These are phyloP conservation scores for Gonioctena quinquepunctata DNA, from an alignment of 1,140 invertebrate genomes.

Conservation along the genomic window DNA sequence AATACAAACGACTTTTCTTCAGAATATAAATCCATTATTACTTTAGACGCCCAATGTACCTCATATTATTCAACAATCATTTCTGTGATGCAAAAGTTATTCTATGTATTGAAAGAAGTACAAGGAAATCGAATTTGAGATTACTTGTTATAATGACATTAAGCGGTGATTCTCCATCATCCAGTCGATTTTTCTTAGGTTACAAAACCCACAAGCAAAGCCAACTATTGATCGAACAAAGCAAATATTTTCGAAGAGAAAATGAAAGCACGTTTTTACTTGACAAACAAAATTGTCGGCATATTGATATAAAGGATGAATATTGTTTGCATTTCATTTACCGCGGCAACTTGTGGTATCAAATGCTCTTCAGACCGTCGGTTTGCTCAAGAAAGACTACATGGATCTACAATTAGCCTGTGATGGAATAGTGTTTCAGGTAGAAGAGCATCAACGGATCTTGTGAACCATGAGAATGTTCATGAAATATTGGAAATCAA, in stretches of 20 bases:
- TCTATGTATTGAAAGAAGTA: too few relatives aligned
- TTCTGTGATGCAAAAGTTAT: too few relatives aligned
- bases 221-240: background rate
- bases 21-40: too few relatives aligned
- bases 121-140: too few relatives aligned
- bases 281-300: background rate
- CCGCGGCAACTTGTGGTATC: background rate
- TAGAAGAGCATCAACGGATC: background rate
- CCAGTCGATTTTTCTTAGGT: background rate
- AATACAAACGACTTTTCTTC: too few relatives aligned
- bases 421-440: background rate
- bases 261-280: background rate
- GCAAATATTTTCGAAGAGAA: background rate
- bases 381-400: background rate
- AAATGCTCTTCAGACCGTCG: background rate
- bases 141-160: too few relatives aligned
- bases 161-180: background rate
- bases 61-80: too few relatives aligned
- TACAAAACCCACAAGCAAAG: background rate
- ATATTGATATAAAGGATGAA: background rate
- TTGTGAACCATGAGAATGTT: background rate
- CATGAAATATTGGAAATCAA: too few relatives aligned
- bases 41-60: too few relatives aligned
- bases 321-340: conserved; percentile 1
- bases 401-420: background rate